Base-by-base conservation (phyloP, 1,140 invertebrate species). In the Argopecten irradians region DNA sequence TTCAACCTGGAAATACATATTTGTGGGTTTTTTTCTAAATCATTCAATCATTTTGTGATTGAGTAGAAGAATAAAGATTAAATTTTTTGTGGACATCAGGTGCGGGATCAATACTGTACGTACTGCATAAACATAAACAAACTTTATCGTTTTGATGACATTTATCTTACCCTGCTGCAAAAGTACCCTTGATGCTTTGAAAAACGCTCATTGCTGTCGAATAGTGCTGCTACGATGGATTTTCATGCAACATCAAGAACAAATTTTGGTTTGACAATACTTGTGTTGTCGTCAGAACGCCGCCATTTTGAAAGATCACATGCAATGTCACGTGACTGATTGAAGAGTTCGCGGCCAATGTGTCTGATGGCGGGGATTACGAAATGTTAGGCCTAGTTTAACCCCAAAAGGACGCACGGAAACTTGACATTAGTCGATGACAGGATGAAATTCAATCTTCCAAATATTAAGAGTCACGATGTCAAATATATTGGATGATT, bases 281-380 rank as follows among this genome's bases (percentile, higher is more conserved):
- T n/a, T n/a, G n/a, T n/a, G n/a, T n/a, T n/a, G n/a, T n/a, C n/a
- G 55, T 71, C 55, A 71, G 22, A 71, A 71, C 55, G 55, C 55
- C 55, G 55, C 55, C 55, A 71, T 71, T 71, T 71, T 71, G 55
- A 71, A 71, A 28, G 55, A 71, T 71, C 55, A 71, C 55, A 71
- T 71, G 55, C 22, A 28, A 5, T 71, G n/a, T 71, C 55, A 71
- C 11, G 55, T 71, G 55, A 71, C 55, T 71, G 8, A 71, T 16
- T 71, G n/a, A 28, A 71, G 55, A 71, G 55, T 71, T 71, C n/a
- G 22, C 55, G 55, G 22, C 55, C 2, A 28, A 71, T 71, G 22
- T 71, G n/a, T 71, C n/a, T n/a, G 28, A 71, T 71, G 55, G 55
- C 55, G 55, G 55, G 55, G 16, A 71, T n/a, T n/a, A n/a, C n/a